These are phyloP conservation scores for Rhamphomyia laevipes DNA, from an alignment of 2,888 invertebrate species.

Conservation along the genomic window DNA sequence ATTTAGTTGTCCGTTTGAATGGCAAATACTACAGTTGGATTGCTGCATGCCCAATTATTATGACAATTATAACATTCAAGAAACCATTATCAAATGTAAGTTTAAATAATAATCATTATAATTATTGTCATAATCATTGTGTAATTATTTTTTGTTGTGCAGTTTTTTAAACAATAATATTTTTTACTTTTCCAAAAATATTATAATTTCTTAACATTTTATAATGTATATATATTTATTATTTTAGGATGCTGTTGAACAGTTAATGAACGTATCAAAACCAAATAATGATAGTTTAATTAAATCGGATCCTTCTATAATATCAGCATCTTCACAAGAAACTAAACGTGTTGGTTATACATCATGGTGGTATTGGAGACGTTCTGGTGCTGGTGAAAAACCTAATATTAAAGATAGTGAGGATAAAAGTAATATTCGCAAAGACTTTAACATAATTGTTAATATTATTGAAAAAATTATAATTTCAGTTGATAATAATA, in stretches of 20 bases:
- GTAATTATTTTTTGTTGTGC: not conserved
- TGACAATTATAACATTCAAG: slow-evolving; percentile 77
- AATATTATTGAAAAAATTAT: no score
- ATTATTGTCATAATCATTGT: not conserved
- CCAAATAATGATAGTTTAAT: slow-evolving; percentile 14
- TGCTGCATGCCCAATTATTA: slow-evolving; percentile 80
- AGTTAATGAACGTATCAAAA: slow-evolving; percentile 26
- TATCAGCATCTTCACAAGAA: slow-evolving; percentile 11
- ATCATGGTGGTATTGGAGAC: slow-evolving; percentile 59
- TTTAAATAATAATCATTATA: slow-evolving; percentile 11
- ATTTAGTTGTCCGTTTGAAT: slow-evolving; percentile 74
- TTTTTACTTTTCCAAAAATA: slow-evolving; percentile 10
- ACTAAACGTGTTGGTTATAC: slow-evolving; percentile 39
- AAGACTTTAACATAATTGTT: not conserved
- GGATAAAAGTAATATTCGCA: slow-evolving; percentile 20
- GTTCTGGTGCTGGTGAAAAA: slow-evolving; percentile 34
- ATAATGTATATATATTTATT: not conserved
- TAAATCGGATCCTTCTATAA: slow-evolving; percentile 10
- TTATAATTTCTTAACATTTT: not conserved
- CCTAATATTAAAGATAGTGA: slow-evolving; percentile 22
- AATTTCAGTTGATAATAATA: slow-evolving; percentile 27
- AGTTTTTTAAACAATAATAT: not conserved
- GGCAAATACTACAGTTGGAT: slow-evolving; percentile 86
- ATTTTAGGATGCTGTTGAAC: slow-evolving; percentile 33
- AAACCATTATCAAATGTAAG: slow-evolving; percentile 68